phyloP scores from a whole-genome alignment of 2,113 vertebrate genomes.

The Dromiciops gliroides region DNA sequence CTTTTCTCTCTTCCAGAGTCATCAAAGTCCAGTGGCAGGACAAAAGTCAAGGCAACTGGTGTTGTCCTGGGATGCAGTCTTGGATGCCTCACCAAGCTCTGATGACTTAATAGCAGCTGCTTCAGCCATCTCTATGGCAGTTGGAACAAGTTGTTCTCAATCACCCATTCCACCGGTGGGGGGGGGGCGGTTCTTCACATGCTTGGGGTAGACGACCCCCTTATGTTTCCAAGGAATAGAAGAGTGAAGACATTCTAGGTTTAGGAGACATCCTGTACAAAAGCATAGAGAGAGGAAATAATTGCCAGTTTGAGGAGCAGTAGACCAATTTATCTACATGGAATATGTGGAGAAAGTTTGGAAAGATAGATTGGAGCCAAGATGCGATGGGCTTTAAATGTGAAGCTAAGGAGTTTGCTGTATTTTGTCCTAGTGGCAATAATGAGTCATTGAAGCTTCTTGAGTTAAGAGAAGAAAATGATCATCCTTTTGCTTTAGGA shows the following conservation, averaged over 20 bases:
- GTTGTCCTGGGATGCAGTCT: too few relatives aligned
- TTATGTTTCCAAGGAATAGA: neutral
- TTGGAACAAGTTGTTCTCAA: too few relatives aligned
- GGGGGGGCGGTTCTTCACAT: too few relatives aligned
- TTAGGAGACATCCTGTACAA: neutral
- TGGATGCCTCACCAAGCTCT: too few relatives aligned
- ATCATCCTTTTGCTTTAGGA: neutral
- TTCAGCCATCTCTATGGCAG: too few relatives aligned
- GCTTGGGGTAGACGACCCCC: too few relatives aligned
- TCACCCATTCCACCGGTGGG: too few relatives aligned
- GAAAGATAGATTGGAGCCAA: neutral
- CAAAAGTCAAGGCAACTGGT: too few relatives aligned
- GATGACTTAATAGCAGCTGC: too few relatives aligned
- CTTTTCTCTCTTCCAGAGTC: too few relatives aligned
- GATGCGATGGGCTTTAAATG: neutral
- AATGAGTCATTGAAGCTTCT: neutral
- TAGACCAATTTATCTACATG: neutral
- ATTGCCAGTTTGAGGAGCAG: neutral
- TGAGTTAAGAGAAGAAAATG: neutral
- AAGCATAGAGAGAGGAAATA: neutral
- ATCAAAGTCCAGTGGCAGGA: too few relatives aligned
- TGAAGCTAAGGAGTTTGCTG: neutral
- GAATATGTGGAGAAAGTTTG: neutral
- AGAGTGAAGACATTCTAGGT: neutral
- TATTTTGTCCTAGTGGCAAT: neutral